Conservation (phyloP, 2,888 invertebrate species). For the Temnothorax unifasciatus region DNA sequence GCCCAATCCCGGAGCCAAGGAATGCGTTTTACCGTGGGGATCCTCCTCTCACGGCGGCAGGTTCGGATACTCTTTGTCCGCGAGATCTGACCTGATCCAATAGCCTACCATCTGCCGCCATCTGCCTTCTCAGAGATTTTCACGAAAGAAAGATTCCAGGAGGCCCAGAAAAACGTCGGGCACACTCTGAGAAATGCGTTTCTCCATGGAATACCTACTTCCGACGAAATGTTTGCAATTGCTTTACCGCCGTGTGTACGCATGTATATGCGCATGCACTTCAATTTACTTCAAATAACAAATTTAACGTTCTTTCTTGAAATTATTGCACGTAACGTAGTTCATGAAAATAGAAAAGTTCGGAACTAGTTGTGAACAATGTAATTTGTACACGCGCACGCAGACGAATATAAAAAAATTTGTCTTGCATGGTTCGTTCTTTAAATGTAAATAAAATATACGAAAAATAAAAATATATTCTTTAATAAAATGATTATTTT, state of each 20-base stretch:
- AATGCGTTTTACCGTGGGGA: constrained; percentile 51
- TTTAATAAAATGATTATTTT: not conserved
- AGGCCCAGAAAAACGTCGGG: constrained; percentile 1
- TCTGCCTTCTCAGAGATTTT: constrained; percentile 56
- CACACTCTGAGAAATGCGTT: not conserved
- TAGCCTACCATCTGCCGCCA: constrained; percentile 52
- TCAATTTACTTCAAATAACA: not conserved
- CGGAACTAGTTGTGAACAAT: not conserved
- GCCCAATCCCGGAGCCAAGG: constrained; percentile 46
- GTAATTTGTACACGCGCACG: not conserved
- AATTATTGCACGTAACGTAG: not conserved
- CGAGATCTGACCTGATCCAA: constrained; percentile 59
- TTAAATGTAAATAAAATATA: not conserved
- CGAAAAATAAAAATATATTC: not conserved
- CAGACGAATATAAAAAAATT: not conserved
- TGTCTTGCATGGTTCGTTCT: not conserved
- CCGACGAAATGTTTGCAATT: not conserved
- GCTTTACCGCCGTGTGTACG: not conserved
- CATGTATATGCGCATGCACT: not conserved
- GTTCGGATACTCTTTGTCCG: constrained; percentile 47
- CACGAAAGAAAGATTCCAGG: constrained; percentile 37
- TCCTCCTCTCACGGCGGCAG: constrained; percentile 7
- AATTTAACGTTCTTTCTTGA: not conserved
- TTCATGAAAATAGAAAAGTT: not conserved
- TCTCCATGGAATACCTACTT: not conserved